These are phyloP conservation scores for Blennius ocellaris DNA, from an alignment of 2,113 vertebrate genomes.

Conservation along the genomic window DNA sequence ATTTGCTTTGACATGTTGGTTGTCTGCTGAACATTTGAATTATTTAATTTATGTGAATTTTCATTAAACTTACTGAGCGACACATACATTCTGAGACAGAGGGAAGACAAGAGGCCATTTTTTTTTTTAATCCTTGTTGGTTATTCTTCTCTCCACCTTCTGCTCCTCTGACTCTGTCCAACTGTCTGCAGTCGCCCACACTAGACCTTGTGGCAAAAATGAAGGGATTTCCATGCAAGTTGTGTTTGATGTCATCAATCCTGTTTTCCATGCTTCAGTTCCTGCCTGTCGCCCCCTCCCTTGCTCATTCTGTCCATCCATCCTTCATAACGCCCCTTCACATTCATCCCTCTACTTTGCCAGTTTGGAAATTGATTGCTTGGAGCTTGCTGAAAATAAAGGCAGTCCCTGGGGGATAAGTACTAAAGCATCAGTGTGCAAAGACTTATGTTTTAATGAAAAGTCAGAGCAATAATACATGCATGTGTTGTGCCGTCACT, in stretches of 20 bases:
- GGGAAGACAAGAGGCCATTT: constrained; percentile 9
- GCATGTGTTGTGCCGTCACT: constrained; percentile 21
- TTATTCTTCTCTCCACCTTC: constrained; percentile 24
- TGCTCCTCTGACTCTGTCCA: constrained; percentile 33
- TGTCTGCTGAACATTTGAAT: background rate
- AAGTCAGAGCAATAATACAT: constrained; percentile 46
- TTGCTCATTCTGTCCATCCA: constrained; percentile 30
- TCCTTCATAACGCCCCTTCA: constrained; percentile 26
- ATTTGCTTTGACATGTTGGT: background rate
- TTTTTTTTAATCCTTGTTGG: constrained; percentile 6
- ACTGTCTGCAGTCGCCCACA: constrained; percentile 6
- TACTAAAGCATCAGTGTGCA: constrained; percentile 21
- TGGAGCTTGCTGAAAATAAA: constrained; percentile 56
- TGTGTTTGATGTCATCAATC: constrained; percentile 56
- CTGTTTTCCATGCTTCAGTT: constrained; percentile 47
- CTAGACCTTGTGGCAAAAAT: constrained; percentile 41
- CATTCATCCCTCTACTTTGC: constrained; percentile 32
- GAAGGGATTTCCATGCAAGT: constrained; percentile 49
- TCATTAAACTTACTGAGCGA: constrained; percentile 9
- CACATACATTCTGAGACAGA: background rate
- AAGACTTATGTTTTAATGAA: constrained; percentile 65
- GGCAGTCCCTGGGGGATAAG: constrained; percentile 42
- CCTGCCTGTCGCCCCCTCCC: constrained; percentile 6
- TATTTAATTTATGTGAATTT: background rate
- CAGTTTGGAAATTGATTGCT: constrained; percentile 54